Percentiles rank a stretch among this genome's conserved stretches.
Evolutionary conservation across 2,797 vertebrate species (phyloP).

Genomic region (Ctenopoma multispine): DNA sequence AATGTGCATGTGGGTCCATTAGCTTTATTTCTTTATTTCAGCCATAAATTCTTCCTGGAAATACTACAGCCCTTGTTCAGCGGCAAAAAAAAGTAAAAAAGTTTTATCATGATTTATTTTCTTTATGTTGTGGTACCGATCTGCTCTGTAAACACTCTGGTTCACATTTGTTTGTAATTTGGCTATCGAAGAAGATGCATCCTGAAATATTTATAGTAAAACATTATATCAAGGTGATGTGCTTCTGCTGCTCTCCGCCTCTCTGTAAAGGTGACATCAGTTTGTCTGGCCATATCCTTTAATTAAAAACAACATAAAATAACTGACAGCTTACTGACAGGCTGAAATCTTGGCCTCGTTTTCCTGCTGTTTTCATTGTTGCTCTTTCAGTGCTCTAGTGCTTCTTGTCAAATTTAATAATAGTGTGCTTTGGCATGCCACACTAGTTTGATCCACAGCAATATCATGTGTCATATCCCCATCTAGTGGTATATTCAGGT

Average conservation of each 20-base stretch:
- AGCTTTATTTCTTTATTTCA: too few relatives aligned
- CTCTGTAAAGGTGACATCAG: background rate
- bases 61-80: background rate
- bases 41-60: background rate
- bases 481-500: conserved; percentile 64
- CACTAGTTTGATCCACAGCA: background rate
- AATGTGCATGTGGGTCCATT: too few relatives aligned
- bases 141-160: background rate
- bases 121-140: background rate
- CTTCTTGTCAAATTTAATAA: conserved; percentile 49
- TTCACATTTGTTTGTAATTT: background rate
- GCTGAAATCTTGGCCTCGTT: background rate
- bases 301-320: background rate
- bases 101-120: background rate
- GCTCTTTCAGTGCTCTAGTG: conserved; percentile 40
- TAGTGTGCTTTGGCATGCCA: conserved; percentile 11
- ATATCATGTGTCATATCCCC: conserved; percentile 52
- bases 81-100: background rate
- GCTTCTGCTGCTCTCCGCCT: background rate
- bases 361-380: conserved; percentile 6
- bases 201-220: background rate
- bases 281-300: background rate
- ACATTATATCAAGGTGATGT: background rate
- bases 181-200: background rate
- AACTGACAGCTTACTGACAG: background rate